phyloP scores from a whole-genome alignment of 2,888 invertebrate genomes.

The Parnassius mnemosyne region DNA sequence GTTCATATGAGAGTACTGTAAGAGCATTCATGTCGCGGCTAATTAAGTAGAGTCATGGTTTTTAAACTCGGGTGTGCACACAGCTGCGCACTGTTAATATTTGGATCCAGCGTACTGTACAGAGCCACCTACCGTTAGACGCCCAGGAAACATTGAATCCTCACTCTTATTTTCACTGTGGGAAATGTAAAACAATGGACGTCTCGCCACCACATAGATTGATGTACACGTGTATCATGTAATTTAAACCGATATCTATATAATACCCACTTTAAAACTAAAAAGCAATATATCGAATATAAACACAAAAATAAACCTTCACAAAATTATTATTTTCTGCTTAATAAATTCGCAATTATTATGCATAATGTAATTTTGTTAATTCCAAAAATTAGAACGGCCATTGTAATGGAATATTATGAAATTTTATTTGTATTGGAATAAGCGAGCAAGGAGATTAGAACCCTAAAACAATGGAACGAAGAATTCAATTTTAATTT shows the following conservation, averaged over 20 bases:
- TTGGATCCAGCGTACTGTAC: slow-evolving; percentile 61
- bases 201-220: slow-evolving; percentile 25
- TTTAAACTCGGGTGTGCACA: slow-evolving; percentile 59
- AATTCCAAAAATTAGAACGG: slow-evolving; percentile 19
- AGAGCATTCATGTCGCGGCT: slow-evolving; percentile 33
- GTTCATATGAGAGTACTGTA: slow-evolving; percentile 30
- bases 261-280: not conserved
- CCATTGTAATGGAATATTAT: slow-evolving; percentile 13
- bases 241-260: not conserved
- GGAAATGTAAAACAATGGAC: slow-evolving; percentile 48
- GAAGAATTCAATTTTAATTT: slow-evolving; percentile 52
- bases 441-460: slow-evolving; percentile 13
- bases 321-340: too few species aligned
- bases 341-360: slow-evolving; percentile 1
- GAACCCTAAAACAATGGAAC: slow-evolving; percentile 37
- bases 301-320: not conserved
- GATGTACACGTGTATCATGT: not conserved
- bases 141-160: slow-evolving; percentile 59
- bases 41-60: slow-evolving; percentile 52
- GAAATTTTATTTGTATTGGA: not conserved
- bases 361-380: slow-evolving; percentile 20
- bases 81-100: slow-evolving; percentile 57
- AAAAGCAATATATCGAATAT: not conserved
- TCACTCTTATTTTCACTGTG: slow-evolving; percentile 73
- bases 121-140: slow-evolving; percentile 67